These are phyloP conservation scores for Chloroceryle inda DNA, from an alignment of 2,797 vertebrate genomes.

Conservation along the genomic window DNA sequence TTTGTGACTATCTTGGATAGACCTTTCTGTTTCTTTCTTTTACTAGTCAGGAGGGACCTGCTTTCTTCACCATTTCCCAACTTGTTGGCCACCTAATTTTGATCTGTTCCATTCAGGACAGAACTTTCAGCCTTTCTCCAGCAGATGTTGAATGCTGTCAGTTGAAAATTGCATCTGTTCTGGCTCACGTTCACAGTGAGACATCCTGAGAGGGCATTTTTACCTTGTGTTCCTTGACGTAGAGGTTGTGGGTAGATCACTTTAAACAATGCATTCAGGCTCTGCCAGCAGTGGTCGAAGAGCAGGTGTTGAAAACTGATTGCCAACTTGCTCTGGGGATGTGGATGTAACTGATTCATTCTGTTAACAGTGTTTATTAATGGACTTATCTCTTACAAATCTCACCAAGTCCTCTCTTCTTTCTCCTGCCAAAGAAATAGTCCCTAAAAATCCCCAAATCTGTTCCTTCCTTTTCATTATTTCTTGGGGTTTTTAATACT, in stretches of 20 bases:
- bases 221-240: neutral
- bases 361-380: neutral
- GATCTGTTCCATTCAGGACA: neutral
- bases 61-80: neutral
- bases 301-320: neutral
- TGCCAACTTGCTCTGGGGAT: neutral
- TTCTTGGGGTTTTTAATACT: neutral
- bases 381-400: neutral
- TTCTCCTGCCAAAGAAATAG: constrained; percentile 33
- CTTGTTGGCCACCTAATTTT: neutral
- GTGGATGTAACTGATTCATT: neutral
- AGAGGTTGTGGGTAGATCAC: neutral
- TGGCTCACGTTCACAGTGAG: neutral
- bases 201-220: neutral
- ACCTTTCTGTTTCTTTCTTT: constrained; percentile 19
- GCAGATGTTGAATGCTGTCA: neutral
- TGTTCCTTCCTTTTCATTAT: neutral
- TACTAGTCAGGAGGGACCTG: neutral
- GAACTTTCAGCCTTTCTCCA: neutral
- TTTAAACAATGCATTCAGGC: neutral
- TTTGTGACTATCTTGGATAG: neutral
- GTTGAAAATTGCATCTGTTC: neutral
- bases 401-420: neutral
- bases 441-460: constrained; percentile 8
- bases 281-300: neutral